Evolutionary conservation across 1,140 invertebrate species (phyloP), one percentile per base, ranked within the genome.

Genomic region (Pseudomyrmex gracilis): DNA sequence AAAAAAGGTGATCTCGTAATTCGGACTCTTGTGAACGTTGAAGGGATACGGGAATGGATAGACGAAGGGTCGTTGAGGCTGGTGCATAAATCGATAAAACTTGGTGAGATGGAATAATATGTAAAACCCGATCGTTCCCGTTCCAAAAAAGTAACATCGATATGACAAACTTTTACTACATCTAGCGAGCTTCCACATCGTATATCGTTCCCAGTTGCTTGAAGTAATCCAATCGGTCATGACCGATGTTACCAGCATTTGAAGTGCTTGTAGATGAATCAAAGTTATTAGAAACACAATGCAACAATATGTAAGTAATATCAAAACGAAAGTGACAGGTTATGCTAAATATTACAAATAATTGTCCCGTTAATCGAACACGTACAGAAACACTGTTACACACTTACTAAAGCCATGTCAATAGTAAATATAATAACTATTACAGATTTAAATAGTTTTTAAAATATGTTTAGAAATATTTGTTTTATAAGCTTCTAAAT

Each of bases 1-100:
- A 0, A 90, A 12, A 84, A 93, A 95, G 0, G 93, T 94, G 4
- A 95, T 64, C 84, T 95, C 93, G 76, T 94, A 95, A 0, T 91
- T 91, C 15, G 94, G 94, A 7, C 92, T 93, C 45, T 90, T 91
- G 47, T 90, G 90, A 0, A 91, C 91, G 73, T 94, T 89, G 80
- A 94, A 95, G 0, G 94, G 94, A 64, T 45, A 64, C 7, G 13
- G 7, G 2, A 66, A 43, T 0, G 17, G 73, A 15, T 76, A 76
- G 24, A 76, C n/a, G 7, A 76, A 24, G 2, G 9, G 4, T 17
- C 73, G 61, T 53, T 53, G 60, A 13, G 60, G n/a, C 12, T 66
- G 24, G 9, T 66, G n/a, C 13, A 66, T 34, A 8, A 13, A 66
- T 53, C 49, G 51, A 15, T 53, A 51, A 1, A 76, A 66, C 2